Base-by-base conservation (phyloP, 2,888 invertebrate species). In the Leistus spinibarbis region DNA sequence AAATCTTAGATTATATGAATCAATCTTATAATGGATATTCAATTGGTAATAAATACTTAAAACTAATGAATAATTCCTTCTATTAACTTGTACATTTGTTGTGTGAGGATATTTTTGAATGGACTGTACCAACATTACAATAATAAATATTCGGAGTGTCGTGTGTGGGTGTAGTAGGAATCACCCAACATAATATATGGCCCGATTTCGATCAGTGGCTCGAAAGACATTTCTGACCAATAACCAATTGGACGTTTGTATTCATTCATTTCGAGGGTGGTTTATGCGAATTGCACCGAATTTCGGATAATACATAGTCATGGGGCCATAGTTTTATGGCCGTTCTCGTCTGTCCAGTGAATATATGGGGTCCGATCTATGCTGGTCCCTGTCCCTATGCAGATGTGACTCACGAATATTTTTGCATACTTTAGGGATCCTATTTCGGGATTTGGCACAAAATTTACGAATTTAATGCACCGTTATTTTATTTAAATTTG, bases 121-220 rank as follows among this genome's bases (percentile, higher is more conserved):
- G 16, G 76, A 77, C 76, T 78, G 78, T 78, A 78, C 77, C 27
- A 13, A 24, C 76, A 68, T 65, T 77, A 76, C 76, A 77, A 78
- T 78, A 78, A 78, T 78, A 78, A 78, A 78, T 78, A 78, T 78
- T 78, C 77, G 57, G 67, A 73, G 76, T 77, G 76, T 77, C 76
- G 73, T 76, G 77, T 77, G 76, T 76, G 78, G 77, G 77, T 77
- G 77, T 77, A 78, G 76, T 69, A 77, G 68, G 62, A 75, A 24
- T 69, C 23, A 66, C n/a, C 60, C 76, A 76, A 64, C 24, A 22
- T 20, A 69, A 69, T 20, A 54, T 17, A 66, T 66, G 27, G 19
- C 40, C n/a, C 13, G 9, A 24, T 20, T 53, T 27, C 62, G 19
- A 65, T 60, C 56, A 19, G 17, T 19, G 19, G 56, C 17, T 22